These are phyloP conservation scores for Ceratosolen solmsi DNA, from an alignment of 1,140 invertebrate genomes.

Conservation along the genomic window DNA sequence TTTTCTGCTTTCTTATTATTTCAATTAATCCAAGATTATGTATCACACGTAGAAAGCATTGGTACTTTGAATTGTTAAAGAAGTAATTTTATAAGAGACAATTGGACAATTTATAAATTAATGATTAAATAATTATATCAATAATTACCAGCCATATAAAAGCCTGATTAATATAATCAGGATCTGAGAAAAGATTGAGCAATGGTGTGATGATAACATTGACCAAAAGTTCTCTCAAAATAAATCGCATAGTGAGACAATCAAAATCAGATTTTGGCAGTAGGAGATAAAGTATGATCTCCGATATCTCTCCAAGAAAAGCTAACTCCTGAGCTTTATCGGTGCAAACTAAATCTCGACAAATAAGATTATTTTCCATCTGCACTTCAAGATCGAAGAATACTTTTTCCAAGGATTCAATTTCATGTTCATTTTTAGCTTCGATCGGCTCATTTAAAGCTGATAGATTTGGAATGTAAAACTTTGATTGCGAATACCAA, in stretches of 20 bases:
- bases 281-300: slow-evolving; percentile 88
- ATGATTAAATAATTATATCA: neutral
- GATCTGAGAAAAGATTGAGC: slow-evolving; percentile 89
- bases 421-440: slow-evolving; percentile 59
- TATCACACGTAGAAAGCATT: too few species aligned
- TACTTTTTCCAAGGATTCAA: slow-evolving; percentile 78
- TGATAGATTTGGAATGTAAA: slow-evolving; percentile 70
- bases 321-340: slow-evolving; percentile 79
- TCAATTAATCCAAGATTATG: too few species aligned
- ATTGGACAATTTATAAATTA: too few species aligned
- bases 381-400: slow-evolving; percentile 92
- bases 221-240: slow-evolving; percentile 87
- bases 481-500: slow-evolving; percentile 76
- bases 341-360: slow-evolving; percentile 80
- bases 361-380: slow-evolving; percentile 85
- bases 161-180: slow-evolving; percentile 94
- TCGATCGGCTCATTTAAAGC: slow-evolving; percentile 67
- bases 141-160: slow-evolving; percentile 90
- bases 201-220: slow-evolving; percentile 86
- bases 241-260: slow-evolving; percentile 84
- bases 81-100: too few species aligned
- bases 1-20: too few species aligned
- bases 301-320: slow-evolving; percentile 87
- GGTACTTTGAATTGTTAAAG: too few species aligned
- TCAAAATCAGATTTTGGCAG: slow-evolving; percentile 90